A percentile compares a stretch with the other conserved stretches of the same genome.
These are phyloP conservation scores for Mizuhopecten yessoensis DNA, from an alignment of 1,140 invertebrate genomes.

Conservation along the genomic window DNA sequence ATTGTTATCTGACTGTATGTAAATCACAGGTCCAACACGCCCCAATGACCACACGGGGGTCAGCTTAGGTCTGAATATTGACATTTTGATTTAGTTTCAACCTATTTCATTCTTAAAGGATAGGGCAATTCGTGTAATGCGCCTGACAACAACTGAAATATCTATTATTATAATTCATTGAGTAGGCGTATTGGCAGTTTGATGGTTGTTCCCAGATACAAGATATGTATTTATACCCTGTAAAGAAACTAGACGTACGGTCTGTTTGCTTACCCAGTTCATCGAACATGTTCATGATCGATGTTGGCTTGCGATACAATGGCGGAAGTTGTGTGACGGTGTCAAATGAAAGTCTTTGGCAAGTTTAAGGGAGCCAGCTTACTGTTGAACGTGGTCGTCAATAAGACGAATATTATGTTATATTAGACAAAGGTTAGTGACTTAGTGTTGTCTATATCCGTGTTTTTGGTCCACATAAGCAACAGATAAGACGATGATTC, in stretches of 20 bases:
- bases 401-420: background rate
- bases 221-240: background rate
- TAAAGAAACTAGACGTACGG: background rate
- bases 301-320: background rate
- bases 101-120: background rate
- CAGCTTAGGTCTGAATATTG: background rate
- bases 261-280: background rate
- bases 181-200: background rate
- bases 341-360: too few species aligned
- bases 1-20: background rate
- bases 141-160: background rate
- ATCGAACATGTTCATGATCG: background rate
- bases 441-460: background rate
- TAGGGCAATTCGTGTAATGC: background rate
- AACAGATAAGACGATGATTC: slow-evolving; percentile 4
- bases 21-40: background rate
- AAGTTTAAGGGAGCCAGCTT: background rate
- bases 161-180: background rate
- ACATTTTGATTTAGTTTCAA: background rate
- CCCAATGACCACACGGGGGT: background rate
- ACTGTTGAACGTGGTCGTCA: background rate
- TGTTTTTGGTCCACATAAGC: background rate
- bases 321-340: background rate
- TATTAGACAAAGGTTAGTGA: background rate
- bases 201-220: too few species aligned